phyloP scores from a whole-genome alignment of 1,140 invertebrate species.

The Myzus persicae region DNA sequence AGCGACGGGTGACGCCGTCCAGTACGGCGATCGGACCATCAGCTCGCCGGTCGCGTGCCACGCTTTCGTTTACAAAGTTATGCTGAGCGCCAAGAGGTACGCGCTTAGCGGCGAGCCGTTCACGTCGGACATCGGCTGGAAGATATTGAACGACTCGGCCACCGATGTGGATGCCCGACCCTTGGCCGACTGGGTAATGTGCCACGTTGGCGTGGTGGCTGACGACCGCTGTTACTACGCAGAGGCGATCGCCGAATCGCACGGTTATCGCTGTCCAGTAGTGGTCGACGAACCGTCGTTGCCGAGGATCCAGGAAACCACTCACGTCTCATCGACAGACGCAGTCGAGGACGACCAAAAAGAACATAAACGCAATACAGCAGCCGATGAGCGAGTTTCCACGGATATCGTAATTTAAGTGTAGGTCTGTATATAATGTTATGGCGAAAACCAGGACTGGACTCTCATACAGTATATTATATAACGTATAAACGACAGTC shows the following conservation, averaged over 20 bases:
- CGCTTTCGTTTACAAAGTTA: background rate
- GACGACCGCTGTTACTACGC: background rate
- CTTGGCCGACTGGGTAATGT: background rate
- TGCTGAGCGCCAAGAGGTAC: slow-evolving; percentile 15
- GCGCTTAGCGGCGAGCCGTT: background rate
- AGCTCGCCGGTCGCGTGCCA: slow-evolving; percentile 41
- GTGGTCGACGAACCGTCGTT: background rate
- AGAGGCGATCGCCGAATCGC: background rate
- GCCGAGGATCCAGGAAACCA: background rate
- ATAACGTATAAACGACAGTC: background rate
- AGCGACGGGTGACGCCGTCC: background rate
- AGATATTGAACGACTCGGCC: background rate
- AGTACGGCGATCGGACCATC: background rate
- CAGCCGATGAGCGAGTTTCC: background rate
- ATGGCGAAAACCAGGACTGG: background rate
- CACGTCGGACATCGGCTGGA: background rate
- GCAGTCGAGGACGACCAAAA: background rate
- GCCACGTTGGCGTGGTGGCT: background rate
- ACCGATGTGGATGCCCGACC: background rate
- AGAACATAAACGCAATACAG: background rate
- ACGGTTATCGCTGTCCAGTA: background rate
- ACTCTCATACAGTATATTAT: too few species aligned
- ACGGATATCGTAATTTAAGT: background rate
- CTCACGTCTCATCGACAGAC: too few species aligned
- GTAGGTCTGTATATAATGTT: background rate